Conservation (phyloP, 2,888 invertebrate genomes). For the Zele albiditarsus region DNA sequence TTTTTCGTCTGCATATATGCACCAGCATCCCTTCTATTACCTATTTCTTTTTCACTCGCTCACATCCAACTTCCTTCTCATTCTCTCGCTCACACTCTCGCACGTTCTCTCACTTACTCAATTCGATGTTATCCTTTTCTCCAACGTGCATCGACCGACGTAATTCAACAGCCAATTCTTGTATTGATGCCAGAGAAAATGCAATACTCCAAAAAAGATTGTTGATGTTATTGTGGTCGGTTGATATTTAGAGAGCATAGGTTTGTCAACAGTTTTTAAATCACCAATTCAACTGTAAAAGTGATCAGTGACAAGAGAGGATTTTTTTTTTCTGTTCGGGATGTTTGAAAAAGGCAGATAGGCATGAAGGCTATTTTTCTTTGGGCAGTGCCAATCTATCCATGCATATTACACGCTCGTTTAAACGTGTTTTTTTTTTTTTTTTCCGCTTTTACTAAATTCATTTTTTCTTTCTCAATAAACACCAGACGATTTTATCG, state of each 20-base stretch:
- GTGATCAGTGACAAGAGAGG: not conserved
- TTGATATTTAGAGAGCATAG: not conserved
- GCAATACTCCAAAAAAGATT: not conserved
- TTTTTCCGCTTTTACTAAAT: not conserved
- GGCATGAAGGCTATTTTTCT: conserved; percentile 2
- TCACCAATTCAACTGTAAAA: not conserved
- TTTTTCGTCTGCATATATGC: conserved; percentile 6
- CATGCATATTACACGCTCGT: conserved; percentile 10
- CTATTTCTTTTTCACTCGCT: conserved; percentile 20
- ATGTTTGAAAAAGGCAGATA: conserved; percentile 31
- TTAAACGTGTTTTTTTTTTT: conserved; percentile 11
- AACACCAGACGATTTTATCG: conserved; percentile 26
- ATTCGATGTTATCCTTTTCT: not conserved
- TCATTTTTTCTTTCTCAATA: conserved; percentile 16
- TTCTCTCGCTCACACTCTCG: too few species aligned
- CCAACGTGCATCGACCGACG: conserved; percentile 47
- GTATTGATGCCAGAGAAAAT: conserved; percentile 43
- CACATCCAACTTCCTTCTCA: conserved; percentile 23
- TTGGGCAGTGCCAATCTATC: not conserved
- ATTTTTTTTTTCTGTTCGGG: conserved; percentile 17
- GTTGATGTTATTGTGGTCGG: not conserved
- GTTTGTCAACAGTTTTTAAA: not conserved
- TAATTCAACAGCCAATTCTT: conserved; percentile 46
- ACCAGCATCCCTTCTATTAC: conserved; percentile 29
- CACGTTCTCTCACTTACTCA: too few species aligned